Evolutionary conservation across 2,113 vertebrate genomes (phyloP), one percentile per base, ranked within the genome.

Genomic region (Loxodonta africana): DNA sequence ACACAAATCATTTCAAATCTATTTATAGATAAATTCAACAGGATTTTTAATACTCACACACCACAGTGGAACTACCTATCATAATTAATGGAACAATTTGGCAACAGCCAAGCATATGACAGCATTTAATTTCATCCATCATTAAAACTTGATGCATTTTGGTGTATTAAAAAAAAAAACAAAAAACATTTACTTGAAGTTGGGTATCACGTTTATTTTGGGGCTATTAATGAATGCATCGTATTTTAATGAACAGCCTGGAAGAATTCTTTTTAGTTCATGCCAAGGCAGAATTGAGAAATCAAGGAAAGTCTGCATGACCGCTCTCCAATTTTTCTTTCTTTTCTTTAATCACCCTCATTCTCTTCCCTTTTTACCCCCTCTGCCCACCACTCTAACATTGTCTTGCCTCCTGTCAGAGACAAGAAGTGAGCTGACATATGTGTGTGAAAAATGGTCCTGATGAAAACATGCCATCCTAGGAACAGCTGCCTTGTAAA

Each of bases 71-170:
- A 83, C 46, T 30, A 76, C 51, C 28, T 33, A 67, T 78, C 37
- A 41, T 73, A 88, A 90, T 89, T 51, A 90, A 81, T 37, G 57
- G 25, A 88, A 81, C 8, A n/a, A 33, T 88, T 15, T 94, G 96
- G 46, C 30, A 81, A 65, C 4, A 25, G 30, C 44, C 18, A 96
- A 92, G 77, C 20, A 69, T 2, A 26, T 37, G 78, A 83, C 41
- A 63, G 25, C 60, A 15, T 41, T 85, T 77, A 87, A 82, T 88
- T 96, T 88, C 82, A 57, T 62, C 82, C 9, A 60, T 94, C 80
- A 87, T 60, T 94, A 88, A 80, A 88, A 94, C 33, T 4, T 69
- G 84, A 88, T 46, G 41, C 15, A 18, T 83, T 74, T 76, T 44
- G 69, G 8, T 51, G 17, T 41, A 33, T 37, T 37, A 37, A 37